A percentile compares a stretch with the other conserved stretches of the same genome.
Conservation (phyloP, 53 echinoderm and acorn worm species). For the Holothuria leucospilota region DNA sequence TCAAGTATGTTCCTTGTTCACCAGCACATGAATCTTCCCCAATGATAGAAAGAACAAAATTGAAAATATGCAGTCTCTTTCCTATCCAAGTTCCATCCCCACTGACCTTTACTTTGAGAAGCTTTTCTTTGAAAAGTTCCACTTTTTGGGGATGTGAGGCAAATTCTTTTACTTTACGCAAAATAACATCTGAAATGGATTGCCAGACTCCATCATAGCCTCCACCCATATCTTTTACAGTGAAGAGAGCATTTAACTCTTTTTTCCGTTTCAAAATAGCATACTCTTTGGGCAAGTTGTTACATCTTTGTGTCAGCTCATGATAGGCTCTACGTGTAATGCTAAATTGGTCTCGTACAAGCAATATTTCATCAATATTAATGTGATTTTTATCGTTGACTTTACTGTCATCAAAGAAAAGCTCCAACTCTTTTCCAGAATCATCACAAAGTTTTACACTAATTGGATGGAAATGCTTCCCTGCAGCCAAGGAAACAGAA, state of each 20-base stretch:
- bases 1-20: slow-evolving; percentile 28
- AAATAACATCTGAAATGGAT: neutral
- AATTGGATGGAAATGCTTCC: slow-evolving; percentile 21
- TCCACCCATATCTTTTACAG: slow-evolving; percentile 19
- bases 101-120: slow-evolving; percentile 46
- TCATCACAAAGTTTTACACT: slow-evolving; percentile 25
- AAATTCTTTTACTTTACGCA: slow-evolving; percentile 23
- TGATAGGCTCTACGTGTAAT: slow-evolving; percentile 16
- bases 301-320: slow-evolving; percentile 17
- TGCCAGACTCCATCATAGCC: slow-evolving; percentile 43
- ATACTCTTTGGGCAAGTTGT: slow-evolving; percentile 14
- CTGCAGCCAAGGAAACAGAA: neutral
- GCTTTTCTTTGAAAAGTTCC: slow-evolving; percentile 21
- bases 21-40: slow-evolving; percentile 19
- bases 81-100: slow-evolving; percentile 55
- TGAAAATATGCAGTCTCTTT: slow-evolving; percentile 25
- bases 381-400: slow-evolving; percentile 14
- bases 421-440: slow-evolving; percentile 29
- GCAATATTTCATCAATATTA: slow-evolving; percentile 20
- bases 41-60: slow-evolving; percentile 11
- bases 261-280: neutral
- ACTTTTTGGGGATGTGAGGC: slow-evolving; percentile 20
- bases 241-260: slow-evolving; percentile 10
- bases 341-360: slow-evolving; percentile 16
- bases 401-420: slow-evolving; percentile 37